Conservation (phyloP, 2,888 invertebrate genomes). For the Nymphalis urticae region DNA sequence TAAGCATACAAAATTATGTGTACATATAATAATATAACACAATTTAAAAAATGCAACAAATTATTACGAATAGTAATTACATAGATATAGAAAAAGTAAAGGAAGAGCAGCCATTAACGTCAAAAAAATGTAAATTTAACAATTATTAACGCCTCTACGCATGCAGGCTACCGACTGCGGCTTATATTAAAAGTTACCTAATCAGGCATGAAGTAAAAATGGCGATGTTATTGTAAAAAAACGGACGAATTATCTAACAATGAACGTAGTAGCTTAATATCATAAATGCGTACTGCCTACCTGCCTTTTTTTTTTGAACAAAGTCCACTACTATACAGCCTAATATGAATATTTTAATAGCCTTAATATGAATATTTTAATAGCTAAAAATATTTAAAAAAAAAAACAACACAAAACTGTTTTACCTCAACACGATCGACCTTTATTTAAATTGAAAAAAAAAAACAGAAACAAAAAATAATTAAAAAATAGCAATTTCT, state of each 20-base stretch:
- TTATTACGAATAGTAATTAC: too few relatives aligned
- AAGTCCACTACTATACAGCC: too few relatives aligned
- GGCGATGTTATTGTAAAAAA: background rate
- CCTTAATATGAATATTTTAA: too few relatives aligned
- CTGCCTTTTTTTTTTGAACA: too few relatives aligned
- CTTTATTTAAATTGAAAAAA: background rate
- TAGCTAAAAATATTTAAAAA: too few relatives aligned
- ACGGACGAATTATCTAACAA: background rate
- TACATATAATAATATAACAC: too few relatives aligned
- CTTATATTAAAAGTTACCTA: background rate
- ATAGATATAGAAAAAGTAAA: background rate
- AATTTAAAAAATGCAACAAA: too few relatives aligned
- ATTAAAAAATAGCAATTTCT: slow-evolving; percentile 15
- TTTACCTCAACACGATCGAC: too few relatives aligned
- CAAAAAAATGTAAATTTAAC: background rate
- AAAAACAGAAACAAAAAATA: background rate
- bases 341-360: too few relatives aligned
- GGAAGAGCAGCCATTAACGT: background rate
- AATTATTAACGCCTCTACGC: slow-evolving; percentile 3
- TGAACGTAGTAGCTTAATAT: background rate
- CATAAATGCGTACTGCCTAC: too few relatives aligned
- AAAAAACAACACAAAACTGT: too few relatives aligned
- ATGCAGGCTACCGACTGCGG: slow-evolving; percentile 1
- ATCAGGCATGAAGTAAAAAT: background rate
- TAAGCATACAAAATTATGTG: too few relatives aligned